Percentiles rank a stretch among this genome's conserved stretches.
These are phyloP conservation scores for Thunnus thynnus DNA, from an alignment of 2,113 vertebrate genomes.

Conservation along the genomic window DNA sequence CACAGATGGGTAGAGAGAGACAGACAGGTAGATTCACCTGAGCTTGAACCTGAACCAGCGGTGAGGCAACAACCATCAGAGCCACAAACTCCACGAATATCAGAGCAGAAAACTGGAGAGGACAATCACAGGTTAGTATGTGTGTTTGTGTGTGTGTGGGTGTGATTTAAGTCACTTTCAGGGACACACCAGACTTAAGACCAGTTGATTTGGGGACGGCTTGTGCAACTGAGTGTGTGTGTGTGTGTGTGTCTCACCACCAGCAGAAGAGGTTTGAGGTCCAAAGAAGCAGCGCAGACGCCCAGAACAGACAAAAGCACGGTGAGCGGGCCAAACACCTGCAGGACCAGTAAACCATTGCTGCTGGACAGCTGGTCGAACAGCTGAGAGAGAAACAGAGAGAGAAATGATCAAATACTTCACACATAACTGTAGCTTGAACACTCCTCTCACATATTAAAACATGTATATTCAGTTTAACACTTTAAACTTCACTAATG, in stretches of 20 bases:
- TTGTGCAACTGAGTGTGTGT: constrained; percentile 9
- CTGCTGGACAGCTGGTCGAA: constrained; percentile 61
- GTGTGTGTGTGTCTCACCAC: constrained; percentile 58
- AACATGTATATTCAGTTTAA: no score
- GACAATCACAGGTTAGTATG: not conserved
- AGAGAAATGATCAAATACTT: not conserved
- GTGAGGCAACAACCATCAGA: constrained; percentile 68
- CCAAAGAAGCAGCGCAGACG: constrained; percentile 52
- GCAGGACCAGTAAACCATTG: constrained; percentile 65
- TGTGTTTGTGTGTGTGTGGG: constrained; percentile 1
- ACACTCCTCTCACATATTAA: no score
- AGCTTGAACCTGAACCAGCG: constrained; percentile 71
- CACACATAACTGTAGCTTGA: no score
- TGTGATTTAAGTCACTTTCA: no score
- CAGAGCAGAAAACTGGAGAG: constrained; percentile 68
- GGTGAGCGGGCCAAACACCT: constrained; percentile 72
- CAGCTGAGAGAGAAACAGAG: constrained; percentile 47
- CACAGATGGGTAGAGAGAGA: no score
- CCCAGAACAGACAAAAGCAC: constrained; percentile 69
- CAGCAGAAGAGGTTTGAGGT: constrained; percentile 68
- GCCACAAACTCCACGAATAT: constrained; percentile 77
- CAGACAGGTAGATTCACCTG: constrained; percentile 49
- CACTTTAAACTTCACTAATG: no score
- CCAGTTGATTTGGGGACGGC: not conserved
- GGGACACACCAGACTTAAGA: no score